Evolutionary conservation across 2,888 invertebrate genomes (phyloP), one percentile per base, ranked within the genome.

Genomic region (Autographa pulchrina): DNA sequence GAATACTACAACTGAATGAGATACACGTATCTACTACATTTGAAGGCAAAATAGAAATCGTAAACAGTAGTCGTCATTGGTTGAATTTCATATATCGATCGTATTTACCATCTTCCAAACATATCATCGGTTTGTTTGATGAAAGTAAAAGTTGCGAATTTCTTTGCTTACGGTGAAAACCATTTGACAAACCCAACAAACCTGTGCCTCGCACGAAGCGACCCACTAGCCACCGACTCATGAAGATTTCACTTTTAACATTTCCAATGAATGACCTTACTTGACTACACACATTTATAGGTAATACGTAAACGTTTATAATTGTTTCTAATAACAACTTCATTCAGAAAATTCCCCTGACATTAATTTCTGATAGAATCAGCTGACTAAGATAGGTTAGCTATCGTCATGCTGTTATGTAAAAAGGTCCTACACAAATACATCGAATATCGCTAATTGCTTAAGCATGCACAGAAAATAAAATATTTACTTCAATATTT

Each of bases 191-290:
- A 93, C 92, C 86, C 88, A 92, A 93, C 89, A 92, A 93, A 93
- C 92, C 92, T 90, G 92, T 89, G 92, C 87, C 86, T 89, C 89
- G 85, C 82, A 85, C 87, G 88, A 87, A 88, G 86, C 92, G 92
- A 94, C 94, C 92, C 92, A 94, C 93, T 93, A 91, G 82, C 90
- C 89, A 86, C 86, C 86, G 86, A 89, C 89, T 87, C 84, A 86
- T 87, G 87, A 90, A 92, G 93, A 94, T 95, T 95, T 95, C 95
- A 95, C 95, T 95, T 95, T 94, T 94, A 91, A 88, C 88, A 90
- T 89, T 89, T 90, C 85, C 87, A 89, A 88, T 87, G 82, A 90
- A 86, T 87, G 82, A 86, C 85, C 85, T 85, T 86, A 85, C 84
- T 82, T 82, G 74, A 78, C 58, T 64, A 74, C 38, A 68, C 54